These are phyloP conservation scores for Heliconius charithonia DNA, from an alignment of 2,888 invertebrate genomes.

Conservation along the genomic window DNA sequence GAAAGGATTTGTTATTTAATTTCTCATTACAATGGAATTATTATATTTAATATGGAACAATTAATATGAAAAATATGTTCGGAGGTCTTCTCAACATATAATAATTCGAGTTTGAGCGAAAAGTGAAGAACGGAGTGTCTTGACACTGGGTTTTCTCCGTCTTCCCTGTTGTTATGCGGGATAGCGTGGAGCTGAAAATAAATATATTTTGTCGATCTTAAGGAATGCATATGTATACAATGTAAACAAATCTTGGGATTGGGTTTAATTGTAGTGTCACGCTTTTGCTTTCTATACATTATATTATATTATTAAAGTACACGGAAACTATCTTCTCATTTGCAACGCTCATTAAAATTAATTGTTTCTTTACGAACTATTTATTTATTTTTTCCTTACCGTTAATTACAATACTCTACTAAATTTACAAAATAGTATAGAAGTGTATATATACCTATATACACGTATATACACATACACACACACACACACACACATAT, in stretches of 20 bases:
- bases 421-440: too few species aligned
- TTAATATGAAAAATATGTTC: too few species aligned
- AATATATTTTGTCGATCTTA: not conserved
- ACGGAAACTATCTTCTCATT: not conserved
- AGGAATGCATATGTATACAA: not conserved
- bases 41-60: too few species aligned
- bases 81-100: not conserved
- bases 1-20: not conserved
- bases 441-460: too few species aligned
- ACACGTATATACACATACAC: too few species aligned
- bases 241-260: not conserved
- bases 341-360: constrained; percentile 3
- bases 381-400: not conserved
- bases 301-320: not conserved
- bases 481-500: too few species aligned
- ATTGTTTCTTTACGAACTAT: constrained; percentile 5
- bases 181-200: not conserved
- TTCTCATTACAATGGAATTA: too few species aligned
- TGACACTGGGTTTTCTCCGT: not conserved
- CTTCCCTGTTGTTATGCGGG: not conserved
- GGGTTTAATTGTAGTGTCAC: not conserved
- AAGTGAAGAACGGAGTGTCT: not conserved
- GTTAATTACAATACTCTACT: not conserved
- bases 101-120: too few species aligned
- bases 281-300: not conserved